Percentiles rank a stretch among this genome's conserved stretches.
Conservation (phyloP, 2,113 vertebrate species). For the Felis catus region F.catus_Fca126_mat1.0 CM031421.1:15411001-15411500, state of each 20-base stretch:
- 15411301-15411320: background rate
- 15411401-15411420: no score
- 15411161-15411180: background rate
- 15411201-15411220: background rate
- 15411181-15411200: background rate
- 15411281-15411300: background rate
- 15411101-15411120: background rate
- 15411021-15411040: background rate
- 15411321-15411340: no score
- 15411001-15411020: accelerated
- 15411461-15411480: no score
- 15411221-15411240: accelerated
- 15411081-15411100: background rate
- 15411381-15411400: no score
- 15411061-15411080: background rate
- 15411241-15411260: no score
- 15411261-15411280: background rate
- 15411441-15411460: no score
- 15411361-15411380: no score
- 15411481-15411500: no score
- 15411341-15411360: no score
- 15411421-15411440: no score
- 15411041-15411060: conserved; percentile 19
- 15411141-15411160: background rate
- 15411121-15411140: background rate